A percentile compares a stretch with the other conserved stretches of the same genome.
These are phyloP conservation scores for Oncorhynchus clarkii DNA, from an alignment of 2,113 vertebrate species.

Conservation along the genomic window DNA sequence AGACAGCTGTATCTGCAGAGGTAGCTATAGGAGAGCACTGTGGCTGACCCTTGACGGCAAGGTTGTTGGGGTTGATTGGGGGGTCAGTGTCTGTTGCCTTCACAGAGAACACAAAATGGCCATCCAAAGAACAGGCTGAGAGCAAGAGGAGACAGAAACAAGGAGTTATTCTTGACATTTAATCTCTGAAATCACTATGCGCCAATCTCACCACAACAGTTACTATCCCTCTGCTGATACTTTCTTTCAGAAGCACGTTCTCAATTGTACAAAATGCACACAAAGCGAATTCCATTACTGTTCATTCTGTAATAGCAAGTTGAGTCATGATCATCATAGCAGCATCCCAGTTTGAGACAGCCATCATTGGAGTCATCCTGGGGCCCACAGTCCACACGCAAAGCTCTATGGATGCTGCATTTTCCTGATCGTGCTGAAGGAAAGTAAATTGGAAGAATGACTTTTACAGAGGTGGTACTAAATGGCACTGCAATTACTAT, in stretches of 20 bases:
- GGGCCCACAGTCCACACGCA: slow-evolving; percentile 54
- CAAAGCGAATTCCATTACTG: slow-evolving; percentile 30
- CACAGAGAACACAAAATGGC: slow-evolving; percentile 68
- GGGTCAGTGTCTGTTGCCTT: slow-evolving; percentile 35
- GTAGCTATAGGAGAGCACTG: slow-evolving; percentile 51
- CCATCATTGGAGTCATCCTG: slow-evolving; percentile 18
- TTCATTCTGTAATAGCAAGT: slow-evolving; percentile 64
- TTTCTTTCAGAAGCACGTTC: too few relatives aligned
- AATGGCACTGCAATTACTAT: too few relatives aligned
- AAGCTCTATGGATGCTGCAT: slow-evolving; percentile 35
- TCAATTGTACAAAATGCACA: neutral
- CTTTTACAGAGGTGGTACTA: too few relatives aligned
- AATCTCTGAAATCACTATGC: too few relatives aligned
- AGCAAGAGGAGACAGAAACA: neutral
- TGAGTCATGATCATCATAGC: slow-evolving; percentile 40
- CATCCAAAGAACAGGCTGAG: slow-evolving; percentile 67
- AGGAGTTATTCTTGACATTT: too few relatives aligned
- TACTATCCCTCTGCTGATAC: too few relatives aligned
- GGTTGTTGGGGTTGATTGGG: slow-evolving; percentile 34
- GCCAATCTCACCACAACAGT: too few relatives aligned
- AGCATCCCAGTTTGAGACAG: slow-evolving; percentile 63
- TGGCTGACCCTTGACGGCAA: slow-evolving; percentile 53
- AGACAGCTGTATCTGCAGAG: slow-evolving; percentile 51
- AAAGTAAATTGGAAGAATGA: neutral
- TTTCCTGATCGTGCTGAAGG: slow-evolving; percentile 33